Evolutionary conservation across 92 coral and sea anemone species (phyloP), one percentile per base, ranked within the genome.

Genomic region (Chrysogorgia sp.): DNA sequence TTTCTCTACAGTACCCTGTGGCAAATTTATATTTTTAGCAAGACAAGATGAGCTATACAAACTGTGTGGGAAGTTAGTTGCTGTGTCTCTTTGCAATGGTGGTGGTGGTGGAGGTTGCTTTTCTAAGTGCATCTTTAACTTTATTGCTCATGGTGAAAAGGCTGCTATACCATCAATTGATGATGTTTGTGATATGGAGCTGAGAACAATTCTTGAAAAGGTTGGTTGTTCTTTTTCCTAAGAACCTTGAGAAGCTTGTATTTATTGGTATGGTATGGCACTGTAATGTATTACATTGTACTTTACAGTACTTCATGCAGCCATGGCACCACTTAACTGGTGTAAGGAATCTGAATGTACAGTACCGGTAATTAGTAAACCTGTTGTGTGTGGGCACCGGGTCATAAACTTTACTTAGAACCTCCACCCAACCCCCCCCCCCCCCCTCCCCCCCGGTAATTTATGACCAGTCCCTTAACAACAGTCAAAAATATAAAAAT

Each of bases 11-110:
- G 56, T 48, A 14, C 19, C 20, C 20, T n/a, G n/a, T n/a, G n/a
- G n/a, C n/a, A n/a, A n/a, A n/a, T n/a, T n/a, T 12, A 4, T 4
- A 4, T 37, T 37, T 37, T 37, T 47, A 70, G 76, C 29, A 20
- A 70, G 47, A 70, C 58, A 49, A 37, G 17, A 70, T 1, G 40
- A 70, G 40, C 53, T 25, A n/a, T 84, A 84, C 43, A 35, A 43
- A 29, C 56, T 32, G 29, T 71, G 62, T 69, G 88, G 88, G 14
- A 78, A 78, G 67, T 47, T 84, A 41, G 63, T 84, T 59, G 88
- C 81, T 10, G 75, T 84, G 41, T 84, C 84, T 13, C 40, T 84
- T 14, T 78, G 67, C 58, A 84, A 79, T 84, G 85, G 88, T 71
- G 88, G 84, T 31, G 83, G 79, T 3, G 88, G 45, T 17, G 83